These are phyloP conservation scores for Oxyura jamaicensis DNA, from an alignment of 2,113 vertebrate genomes.

Conservation along the genomic window DNA sequence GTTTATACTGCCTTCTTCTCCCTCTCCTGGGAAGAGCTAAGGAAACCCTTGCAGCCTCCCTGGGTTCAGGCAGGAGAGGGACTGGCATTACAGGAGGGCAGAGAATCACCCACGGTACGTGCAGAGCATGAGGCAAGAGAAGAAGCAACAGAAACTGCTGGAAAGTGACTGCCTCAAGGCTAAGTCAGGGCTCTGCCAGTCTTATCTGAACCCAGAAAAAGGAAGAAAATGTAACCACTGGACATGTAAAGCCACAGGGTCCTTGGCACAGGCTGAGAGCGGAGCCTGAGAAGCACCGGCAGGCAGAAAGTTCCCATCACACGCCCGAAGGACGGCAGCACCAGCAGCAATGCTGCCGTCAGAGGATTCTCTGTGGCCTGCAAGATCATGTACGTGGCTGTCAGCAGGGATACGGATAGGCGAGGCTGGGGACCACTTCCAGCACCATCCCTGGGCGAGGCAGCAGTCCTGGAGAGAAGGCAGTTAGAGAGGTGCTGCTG, in stretches of 20 bases:
- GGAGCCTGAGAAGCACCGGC: background rate
- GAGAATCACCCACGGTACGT: background rate
- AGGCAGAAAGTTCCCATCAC: constrained; percentile 23
- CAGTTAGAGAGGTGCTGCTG: background rate
- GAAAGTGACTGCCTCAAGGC: background rate
- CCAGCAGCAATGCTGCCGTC: background rate
- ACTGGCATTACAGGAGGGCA: background rate
- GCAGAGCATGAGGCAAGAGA: background rate
- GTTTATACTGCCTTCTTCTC: background rate
- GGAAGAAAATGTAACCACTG: background rate
- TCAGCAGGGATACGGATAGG: background rate
- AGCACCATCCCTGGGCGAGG: background rate
- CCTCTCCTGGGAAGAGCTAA: background rate
- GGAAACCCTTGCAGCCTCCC: background rate
- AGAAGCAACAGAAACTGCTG: background rate
- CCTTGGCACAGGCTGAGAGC: background rate
- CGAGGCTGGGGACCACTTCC: background rate
- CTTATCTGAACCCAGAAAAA: background rate
- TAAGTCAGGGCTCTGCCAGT: fast-evolving
- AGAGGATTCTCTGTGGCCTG: background rate
- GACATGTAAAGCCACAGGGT: background rate
- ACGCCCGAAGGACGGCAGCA: background rate
- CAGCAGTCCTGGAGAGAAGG: background rate
- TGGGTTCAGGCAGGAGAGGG: background rate
- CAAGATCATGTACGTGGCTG: background rate